phyloP scores from a whole-genome alignment of 1,140 invertebrate species.

The Nasonia giraulti region DNA sequence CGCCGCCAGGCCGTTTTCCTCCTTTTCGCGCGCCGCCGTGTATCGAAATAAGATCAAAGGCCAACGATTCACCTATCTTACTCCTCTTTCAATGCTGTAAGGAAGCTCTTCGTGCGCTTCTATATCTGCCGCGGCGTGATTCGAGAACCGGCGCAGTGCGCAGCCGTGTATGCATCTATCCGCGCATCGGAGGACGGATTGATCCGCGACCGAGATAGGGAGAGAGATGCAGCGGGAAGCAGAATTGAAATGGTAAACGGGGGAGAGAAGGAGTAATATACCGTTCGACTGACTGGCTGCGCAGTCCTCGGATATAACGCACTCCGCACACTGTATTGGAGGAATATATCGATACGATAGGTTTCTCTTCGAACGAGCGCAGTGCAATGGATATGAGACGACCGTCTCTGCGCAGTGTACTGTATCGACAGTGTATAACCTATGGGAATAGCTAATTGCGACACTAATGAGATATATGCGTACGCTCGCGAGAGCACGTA shows the following conservation, averaged over 20 bases:
- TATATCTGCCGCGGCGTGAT: neutral
- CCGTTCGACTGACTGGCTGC: neutral
- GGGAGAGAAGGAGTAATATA: neutral
- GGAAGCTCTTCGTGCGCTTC: neutral
- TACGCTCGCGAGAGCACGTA: neutral
- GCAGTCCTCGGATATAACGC: neutral
- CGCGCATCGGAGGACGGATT: neutral
- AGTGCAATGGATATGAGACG: neutral
- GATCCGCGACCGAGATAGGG: neutral
- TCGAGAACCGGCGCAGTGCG: too few species aligned
- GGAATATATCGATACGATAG: neutral
- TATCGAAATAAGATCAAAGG: conserved; percentile 31
- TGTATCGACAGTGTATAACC: neutral
- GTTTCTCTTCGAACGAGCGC: neutral
- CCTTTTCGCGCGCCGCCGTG: neutral
- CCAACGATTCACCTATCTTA: neutral
- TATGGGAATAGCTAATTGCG: neutral
- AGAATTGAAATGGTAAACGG: neutral
- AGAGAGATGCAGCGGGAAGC: neutral
- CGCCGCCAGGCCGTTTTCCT: conserved; percentile 5
- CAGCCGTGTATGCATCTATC: too few species aligned
- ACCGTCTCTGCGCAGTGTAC: neutral
- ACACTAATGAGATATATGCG: neutral
- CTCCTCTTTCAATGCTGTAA: neutral
- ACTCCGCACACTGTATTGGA: neutral